Evolutionary conservation across 2,113 vertebrate species (phyloP).

Genomic region (Marcusenius ussheri): DNA sequence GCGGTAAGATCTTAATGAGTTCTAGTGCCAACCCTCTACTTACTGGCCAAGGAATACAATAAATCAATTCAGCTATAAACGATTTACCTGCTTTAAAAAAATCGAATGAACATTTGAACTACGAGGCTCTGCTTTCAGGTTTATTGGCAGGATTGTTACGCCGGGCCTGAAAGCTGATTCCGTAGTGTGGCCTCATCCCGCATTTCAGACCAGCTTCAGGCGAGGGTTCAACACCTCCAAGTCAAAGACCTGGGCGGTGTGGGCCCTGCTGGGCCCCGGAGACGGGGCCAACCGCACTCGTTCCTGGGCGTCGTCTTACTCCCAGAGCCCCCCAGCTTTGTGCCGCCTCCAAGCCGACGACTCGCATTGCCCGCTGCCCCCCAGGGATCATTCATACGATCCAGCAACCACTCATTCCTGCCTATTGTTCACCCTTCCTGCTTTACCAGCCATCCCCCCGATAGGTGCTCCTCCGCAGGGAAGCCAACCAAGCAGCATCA

Average conservation of each 20-base stretch:
- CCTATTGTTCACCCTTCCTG: background rate
- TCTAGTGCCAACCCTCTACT: background rate
- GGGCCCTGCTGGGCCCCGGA: background rate
- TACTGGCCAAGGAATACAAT: background rate
- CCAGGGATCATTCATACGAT: conserved; percentile 3
- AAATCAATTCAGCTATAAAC: background rate
- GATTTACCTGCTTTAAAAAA: background rate
- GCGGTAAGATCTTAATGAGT: background rate
- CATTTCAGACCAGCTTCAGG: background rate
- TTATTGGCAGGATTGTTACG: background rate
- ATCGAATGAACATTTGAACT: background rate
- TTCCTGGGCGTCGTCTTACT: background rate
- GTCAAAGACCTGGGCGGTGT: background rate
- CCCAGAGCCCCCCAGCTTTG: background rate
- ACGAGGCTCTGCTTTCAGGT: background rate
- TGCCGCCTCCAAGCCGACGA: background rate
- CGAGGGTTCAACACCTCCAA: background rate
- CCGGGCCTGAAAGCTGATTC: background rate
- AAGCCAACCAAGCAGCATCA: background rate
- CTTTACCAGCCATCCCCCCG: background rate
- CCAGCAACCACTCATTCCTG: background rate
- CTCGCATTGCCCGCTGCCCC: background rate
- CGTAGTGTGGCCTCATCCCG: background rate
- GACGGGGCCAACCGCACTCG: background rate
- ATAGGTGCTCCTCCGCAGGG: background rate